Percentiles rank a stretch among this genome's conserved stretches.
phyloP scores from a whole-genome alignment of 2,888 invertebrate species.

The Dryobotodes eremita region DNA sequence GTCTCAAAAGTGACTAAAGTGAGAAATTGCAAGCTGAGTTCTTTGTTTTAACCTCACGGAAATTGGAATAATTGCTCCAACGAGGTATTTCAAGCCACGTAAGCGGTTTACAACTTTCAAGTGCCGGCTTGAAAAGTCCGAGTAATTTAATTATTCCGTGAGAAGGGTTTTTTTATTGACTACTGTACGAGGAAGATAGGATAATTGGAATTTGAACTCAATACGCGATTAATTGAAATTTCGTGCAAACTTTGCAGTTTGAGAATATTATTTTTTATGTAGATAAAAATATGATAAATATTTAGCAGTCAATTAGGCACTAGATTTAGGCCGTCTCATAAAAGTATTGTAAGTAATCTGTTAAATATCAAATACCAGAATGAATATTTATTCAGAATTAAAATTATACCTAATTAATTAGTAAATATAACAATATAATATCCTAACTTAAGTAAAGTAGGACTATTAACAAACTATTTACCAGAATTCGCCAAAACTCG shows the following conservation, averaged over 20 bases:
- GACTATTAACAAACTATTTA: not conserved
- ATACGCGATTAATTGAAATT: constrained; percentile 6
- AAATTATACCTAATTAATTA: too few species aligned
- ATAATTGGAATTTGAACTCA: constrained; percentile 4
- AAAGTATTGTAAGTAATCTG: too few species aligned
- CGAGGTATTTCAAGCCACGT: constrained; percentile 12
- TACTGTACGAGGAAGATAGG: constrained; percentile 19
- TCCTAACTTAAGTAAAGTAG: not conserved
- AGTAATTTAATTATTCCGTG: constrained; percentile 35
- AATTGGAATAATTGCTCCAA: constrained; percentile 21
- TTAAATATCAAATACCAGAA: too few species aligned
- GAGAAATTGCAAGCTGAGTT: constrained; percentile 6
- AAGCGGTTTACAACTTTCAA: constrained; percentile 46
- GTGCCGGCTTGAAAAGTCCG: constrained; percentile 36
- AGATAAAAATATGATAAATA: not conserved
- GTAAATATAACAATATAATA: not conserved
- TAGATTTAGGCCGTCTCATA: not conserved
- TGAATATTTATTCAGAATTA: too few species aligned
- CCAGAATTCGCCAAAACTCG: not conserved
- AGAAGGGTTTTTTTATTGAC: constrained; percentile 27
- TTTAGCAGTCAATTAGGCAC: not conserved
- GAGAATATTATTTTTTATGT: not conserved
- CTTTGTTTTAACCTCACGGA: not conserved
- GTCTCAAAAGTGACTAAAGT: constrained; percentile 14
- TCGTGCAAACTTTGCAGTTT: not conserved